Percentiles rank a stretch among this genome's conserved stretches.
phyloP scores from a whole-genome alignment of 2,113 vertebrate genomes.

The Semnornis frantzii region DNA sequence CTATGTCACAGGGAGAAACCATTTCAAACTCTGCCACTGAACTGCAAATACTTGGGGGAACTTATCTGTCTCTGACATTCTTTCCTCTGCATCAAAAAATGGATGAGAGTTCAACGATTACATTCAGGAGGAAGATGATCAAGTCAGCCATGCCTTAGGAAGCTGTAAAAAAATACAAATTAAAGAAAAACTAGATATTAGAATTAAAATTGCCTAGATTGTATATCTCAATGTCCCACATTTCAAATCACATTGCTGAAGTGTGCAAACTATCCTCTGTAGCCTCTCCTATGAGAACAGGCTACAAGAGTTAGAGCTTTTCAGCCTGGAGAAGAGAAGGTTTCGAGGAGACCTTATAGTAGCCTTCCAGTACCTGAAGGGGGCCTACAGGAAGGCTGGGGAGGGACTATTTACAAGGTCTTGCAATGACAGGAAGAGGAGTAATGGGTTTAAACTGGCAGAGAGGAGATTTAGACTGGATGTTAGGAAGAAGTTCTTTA shows the following conservation, averaged over 20 bases:
- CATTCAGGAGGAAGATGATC: neutral
- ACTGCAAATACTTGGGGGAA: neutral
- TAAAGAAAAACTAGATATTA: neutral
- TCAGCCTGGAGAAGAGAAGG: too few relatives aligned
- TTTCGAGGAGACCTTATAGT: too few relatives aligned
- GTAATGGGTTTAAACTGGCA: too few relatives aligned
- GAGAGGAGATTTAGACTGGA: too few relatives aligned
- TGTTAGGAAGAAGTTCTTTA: too few relatives aligned
- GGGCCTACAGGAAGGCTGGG: too few relatives aligned
- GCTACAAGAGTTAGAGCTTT: too few relatives aligned
- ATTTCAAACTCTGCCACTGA: neutral
- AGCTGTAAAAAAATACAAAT: neutral
- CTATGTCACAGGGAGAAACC: fast-evolving
- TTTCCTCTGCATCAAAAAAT: neutral
- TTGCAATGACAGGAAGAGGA: too few relatives aligned
- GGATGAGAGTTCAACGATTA: neutral
- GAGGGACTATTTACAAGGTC: too few relatives aligned
- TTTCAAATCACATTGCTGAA: neutral
- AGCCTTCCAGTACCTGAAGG: too few relatives aligned
- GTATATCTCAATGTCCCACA: neutral
- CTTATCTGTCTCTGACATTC: neutral
- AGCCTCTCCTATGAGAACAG: too few relatives aligned
- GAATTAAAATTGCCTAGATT: neutral
- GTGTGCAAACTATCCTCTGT: neutral
- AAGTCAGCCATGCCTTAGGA: neutral